These are phyloP conservation scores for Microtus pennsylvanicus DNA, from an alignment of 2,113 vertebrate species.

Conservation along the genomic window DNA sequence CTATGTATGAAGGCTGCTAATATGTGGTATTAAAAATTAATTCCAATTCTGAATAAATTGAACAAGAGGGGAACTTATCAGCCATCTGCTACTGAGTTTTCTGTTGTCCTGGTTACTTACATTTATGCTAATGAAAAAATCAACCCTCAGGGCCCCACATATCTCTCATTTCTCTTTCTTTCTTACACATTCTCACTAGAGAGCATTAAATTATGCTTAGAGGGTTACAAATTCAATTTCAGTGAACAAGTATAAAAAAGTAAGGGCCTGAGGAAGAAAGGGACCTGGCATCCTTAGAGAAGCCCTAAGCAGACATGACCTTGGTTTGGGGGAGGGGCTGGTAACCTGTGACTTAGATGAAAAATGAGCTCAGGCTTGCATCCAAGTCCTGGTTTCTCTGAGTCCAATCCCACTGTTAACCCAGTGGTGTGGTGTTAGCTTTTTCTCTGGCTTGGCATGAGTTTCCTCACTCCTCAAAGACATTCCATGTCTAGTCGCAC, in stretches of 20 bases:
- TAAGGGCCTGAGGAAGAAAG: neutral
- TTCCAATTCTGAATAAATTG: slow-evolving; percentile 60
- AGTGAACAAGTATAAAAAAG: neutral
- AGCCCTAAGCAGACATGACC: neutral
- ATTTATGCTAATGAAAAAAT: slow-evolving; percentile 65
- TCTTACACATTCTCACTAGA: neutral
- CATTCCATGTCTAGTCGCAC: neutral
- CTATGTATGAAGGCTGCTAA: slow-evolving; percentile 64
- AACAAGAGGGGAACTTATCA: slow-evolving; percentile 49
- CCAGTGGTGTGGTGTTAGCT: neutral
- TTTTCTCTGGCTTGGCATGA: neutral
- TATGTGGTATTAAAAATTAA: slow-evolving; percentile 74
- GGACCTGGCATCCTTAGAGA: neutral
- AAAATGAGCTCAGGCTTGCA: neutral
- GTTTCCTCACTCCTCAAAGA: neutral
- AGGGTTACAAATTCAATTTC: slow-evolving; percentile 28
- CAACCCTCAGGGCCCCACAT: neutral
- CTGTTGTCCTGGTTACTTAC: slow-evolving; percentile 53
- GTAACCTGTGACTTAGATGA: neutral
- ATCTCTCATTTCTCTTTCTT: neutral
- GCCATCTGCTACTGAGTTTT: slow-evolving; percentile 53
- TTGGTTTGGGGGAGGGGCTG: neutral
- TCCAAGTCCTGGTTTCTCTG: too few relatives aligned
- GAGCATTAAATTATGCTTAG: slow-evolving; percentile 11
- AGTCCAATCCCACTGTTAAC: too few relatives aligned